A percentile compares a stretch with the other conserved stretches of the same genome.
Conservation (phyloP, 2,888 invertebrate genomes). For the Augiades crinisus region DNA sequence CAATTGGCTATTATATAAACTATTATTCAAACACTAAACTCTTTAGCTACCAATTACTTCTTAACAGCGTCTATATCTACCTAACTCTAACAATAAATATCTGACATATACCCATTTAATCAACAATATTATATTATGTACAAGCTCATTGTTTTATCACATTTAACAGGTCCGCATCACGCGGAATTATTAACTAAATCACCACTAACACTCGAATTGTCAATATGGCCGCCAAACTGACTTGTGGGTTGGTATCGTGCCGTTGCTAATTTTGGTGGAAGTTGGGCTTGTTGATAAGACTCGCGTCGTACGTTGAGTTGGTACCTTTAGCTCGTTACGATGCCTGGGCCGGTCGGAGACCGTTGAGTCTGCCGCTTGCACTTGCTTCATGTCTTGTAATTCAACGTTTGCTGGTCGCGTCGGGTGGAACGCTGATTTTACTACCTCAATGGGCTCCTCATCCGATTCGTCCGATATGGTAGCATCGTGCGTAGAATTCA, state of each 20-base stretch:
- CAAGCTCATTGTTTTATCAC: constrained; percentile 80
- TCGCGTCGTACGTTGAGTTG: constrained; percentile 76
- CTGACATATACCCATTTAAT: constrained; percentile 34
- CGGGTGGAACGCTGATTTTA: constrained; percentile 88
- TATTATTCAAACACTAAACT: constrained; percentile 52
- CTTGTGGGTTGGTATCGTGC: constrained; percentile 81
- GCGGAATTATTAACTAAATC: constrained; percentile 45
- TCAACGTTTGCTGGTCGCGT: constrained; percentile 82
- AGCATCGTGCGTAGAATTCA: constrained; percentile 83
- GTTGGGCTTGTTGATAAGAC: constrained; percentile 71
- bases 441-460: constrained; percentile 88
- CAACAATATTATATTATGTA: constrained; percentile 55
- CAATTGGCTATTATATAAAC: constrained; percentile 43
- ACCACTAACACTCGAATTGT: constrained; percentile 48
- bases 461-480: constrained; percentile 84
- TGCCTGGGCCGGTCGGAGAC: constrained; percentile 72
- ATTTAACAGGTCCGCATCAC: constrained; percentile 58
- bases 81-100: constrained; percentile 51
- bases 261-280: constrained; percentile 81
- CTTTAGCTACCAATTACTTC: constrained; percentile 57
- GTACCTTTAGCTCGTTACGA: constrained; percentile 82
- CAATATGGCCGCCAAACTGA: constrained; percentile 89
- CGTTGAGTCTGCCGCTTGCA: constrained; percentile 82
- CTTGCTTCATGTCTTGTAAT: constrained; percentile 76
- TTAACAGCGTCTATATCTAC: constrained; percentile 46